Evolutionary conservation across 2,888 invertebrate species (phyloP), one percentile per base, ranked within the genome.

Genomic region (Zygaena filipendulae): DNA sequence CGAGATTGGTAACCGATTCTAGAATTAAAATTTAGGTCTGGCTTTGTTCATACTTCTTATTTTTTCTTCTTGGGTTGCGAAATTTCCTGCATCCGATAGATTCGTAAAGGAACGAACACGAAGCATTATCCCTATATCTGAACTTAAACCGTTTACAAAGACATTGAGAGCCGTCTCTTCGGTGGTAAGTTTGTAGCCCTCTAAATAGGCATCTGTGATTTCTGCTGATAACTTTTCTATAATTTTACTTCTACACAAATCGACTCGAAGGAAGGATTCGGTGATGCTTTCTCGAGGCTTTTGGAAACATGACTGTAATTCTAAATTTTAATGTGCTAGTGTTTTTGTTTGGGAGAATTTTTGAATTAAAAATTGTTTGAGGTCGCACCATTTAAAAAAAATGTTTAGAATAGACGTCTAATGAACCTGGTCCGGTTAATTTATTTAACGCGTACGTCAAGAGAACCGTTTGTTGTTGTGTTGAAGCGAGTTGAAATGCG

Each of bases 221-320:
- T 49, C 44, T 0, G 38, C 27, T 2, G 30, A 32, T 13, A 46
- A 3, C 35, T 47, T 49, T 33, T 45, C 46, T 10, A 48, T 12
- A 0, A 49, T 40, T 43, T 47, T 47, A 11, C 25, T 33, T 11
- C 37, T 21, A 25, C 47, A 43, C 1, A 40, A 9, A 27, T 48
- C 42, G 2, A 47, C 42, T n/a, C 49, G 30, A 7, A 38, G 40
- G 11, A 30, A 48, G 20, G 43, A 51, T 6, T 52, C 43, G 1
- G 40, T 45, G 1, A 52, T 25, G 0, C 33, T 30, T 33, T 52
- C 49, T 1, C 25, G 34, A 0, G 40, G 36, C 29, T 42, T 50
- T 39, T 50, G 47, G 11, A 49, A 50, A 26, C 43, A 26, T 0
- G 43, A 33, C 12, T 50, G 45, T 0, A 49, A 16, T 30, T 48